Base-by-base conservation (phyloP, 2,797 vertebrate species). In the Eupleurogrammus muticus region DNA sequence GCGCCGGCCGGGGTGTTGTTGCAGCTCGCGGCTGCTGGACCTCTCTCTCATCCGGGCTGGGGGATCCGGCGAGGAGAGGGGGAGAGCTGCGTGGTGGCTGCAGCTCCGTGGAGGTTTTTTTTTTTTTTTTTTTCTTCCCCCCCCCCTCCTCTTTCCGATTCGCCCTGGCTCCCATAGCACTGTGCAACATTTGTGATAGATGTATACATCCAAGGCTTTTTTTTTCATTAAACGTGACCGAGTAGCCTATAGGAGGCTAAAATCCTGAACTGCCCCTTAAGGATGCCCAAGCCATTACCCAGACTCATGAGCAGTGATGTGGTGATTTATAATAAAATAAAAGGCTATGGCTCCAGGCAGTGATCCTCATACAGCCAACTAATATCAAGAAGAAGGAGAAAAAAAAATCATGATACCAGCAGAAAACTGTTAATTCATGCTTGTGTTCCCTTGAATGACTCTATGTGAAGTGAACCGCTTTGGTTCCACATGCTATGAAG, bases 1-100 rank as follows among this genome's bases (percentile, higher is more conserved):
- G 88, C 88, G 82, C 77, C 17, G 78, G 87, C 85, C 92, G 86
- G 90, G n/a, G 93, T 94, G 93, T 93, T 94, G 81, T 85, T 93
- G 85, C 49, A 88, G 89, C 92, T 91, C 89, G 75, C 74, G 34
- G 84, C 84, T 77, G 82, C 86, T 84, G 89, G 82, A 86, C 83
- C 84, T 62, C 87, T 79, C 76, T 78, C 64, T 61, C 72, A 21
- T 81, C 79, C 81, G 61, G 82, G 78, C 87, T 79, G 77, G 76
- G 77, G 76, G 82, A 87, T 82, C 76, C 81, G 47, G 59, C 73
- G 81, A 69, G 83, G 82, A 69, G 84, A 78, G 62, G 80, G 68
- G 63, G 73, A 65, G 40, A 54, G 80, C 85, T 84, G 53, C n/a
- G n/a, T 82, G 87, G 87, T 78, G 75, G 81, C 56, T 69, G 68